Conservation (phyloP, 1,140 invertebrate species). For the Hetaerina americana region DNA sequence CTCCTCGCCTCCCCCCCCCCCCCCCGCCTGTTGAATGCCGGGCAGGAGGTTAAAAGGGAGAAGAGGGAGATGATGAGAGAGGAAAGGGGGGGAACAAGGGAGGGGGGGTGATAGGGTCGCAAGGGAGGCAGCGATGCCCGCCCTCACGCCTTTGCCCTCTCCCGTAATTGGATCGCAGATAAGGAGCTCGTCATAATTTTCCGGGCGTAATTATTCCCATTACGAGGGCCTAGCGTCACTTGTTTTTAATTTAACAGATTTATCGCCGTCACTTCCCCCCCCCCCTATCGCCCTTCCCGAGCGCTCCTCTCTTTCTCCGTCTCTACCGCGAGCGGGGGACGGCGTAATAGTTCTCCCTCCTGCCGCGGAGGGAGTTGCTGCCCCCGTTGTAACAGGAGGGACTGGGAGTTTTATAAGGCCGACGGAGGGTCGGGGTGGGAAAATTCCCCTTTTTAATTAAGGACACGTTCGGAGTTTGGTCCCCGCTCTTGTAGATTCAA, state of each 20-base stretch:
- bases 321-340: too few relatives aligned
- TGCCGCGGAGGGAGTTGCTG: neutral
- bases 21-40: neutral
- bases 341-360: neutral
- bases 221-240: neutral
- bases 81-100: too few relatives aligned
- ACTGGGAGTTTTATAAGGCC: too few relatives aligned
- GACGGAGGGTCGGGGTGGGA: neutral
- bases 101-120: too few relatives aligned
- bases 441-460: neutral
- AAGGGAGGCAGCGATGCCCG: too few relatives aligned
- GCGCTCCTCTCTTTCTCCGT: too few relatives aligned
- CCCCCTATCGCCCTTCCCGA: too few relatives aligned
- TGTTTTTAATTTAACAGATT: constrained; percentile 1
- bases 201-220: neutral
- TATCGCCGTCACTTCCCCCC: neutral
- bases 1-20: neutral
- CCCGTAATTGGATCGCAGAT: neutral
- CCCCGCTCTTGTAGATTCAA: neutral
- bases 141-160: neutral
- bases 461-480: neutral
- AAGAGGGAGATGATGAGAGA: too few relatives aligned
- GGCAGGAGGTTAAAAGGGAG: too few relatives aligned
- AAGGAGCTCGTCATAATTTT: neutral
- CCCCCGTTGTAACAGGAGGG: too few relatives aligned